Base-by-base conservation (phyloP, 1,140 invertebrate species). In the Theocolax elegans region DNA sequence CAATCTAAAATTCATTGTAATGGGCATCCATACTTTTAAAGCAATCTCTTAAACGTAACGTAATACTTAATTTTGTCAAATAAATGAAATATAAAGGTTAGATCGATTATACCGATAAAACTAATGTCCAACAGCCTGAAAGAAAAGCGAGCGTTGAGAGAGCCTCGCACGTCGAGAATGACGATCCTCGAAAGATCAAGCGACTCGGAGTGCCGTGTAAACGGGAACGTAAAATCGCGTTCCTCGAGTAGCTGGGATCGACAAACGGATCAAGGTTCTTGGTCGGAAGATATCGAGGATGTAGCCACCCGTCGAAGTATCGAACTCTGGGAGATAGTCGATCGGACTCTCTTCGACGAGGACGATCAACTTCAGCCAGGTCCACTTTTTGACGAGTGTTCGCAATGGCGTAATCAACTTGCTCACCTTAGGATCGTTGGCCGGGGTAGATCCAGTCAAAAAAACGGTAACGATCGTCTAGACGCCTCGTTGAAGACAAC, bases 351-450 rank as follows among this genome's bases (percentile, higher is more conserved):
- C 1, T 84, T 80, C 13, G 76, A 81, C 17, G 80, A 81, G 54
- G 73, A 75, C 8, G 66, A 82, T 19, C 59, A 71, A 19, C 27
- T 76, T 4, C 72, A 2, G 51, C 71, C 4, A 67, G 71, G 42
- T 7, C n/a, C 29, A 21, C 23, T 75, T 54, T 71, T 73, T 12
- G 79, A 83, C 7, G 85, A 86, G 65, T 85, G 83, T 63, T 23
- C 73, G 54, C 84, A 85, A 62, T 85, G 84, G 84, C 77, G 75
- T 35, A 78, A 59, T 9, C 83, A 85, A 48, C 72, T 85, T 40
- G 75, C 78, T 0, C 82, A 85, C 63, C 73, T 85, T 17, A 77
- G 82, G 71, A 38, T 70, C 38, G 12, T 63, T 6, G 67, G 59
- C 2, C 21, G 1, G 4, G 40, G 15, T n/a, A n/a, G n/a, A n/a